Evolutionary conservation across 2,888 invertebrate species (phyloP).

Genomic region (Tribolium freemani): DNA sequence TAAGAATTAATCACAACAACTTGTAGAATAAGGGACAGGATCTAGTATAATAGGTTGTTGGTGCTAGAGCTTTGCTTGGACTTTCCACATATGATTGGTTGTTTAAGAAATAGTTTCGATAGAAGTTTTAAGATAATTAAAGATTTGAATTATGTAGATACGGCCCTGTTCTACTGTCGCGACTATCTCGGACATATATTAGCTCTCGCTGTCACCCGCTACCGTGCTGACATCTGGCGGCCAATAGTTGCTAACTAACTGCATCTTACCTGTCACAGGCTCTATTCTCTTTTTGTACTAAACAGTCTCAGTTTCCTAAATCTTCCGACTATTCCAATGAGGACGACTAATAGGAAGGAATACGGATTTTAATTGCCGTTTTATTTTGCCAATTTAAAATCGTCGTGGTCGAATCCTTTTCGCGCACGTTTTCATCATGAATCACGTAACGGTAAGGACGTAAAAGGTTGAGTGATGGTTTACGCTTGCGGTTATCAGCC

Average conservation of each 20-base stretch:
- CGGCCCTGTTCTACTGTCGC: constrained; percentile 54
- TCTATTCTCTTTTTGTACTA: constrained; percentile 44
- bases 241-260: constrained; percentile 65
- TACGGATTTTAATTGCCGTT: constrained; percentile 43
- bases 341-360: constrained; percentile 48
- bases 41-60: no score
- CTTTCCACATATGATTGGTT: neutral
- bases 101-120: neutral
- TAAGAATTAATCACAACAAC: no score
- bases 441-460: constrained; percentile 31
- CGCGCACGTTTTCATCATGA: constrained; percentile 10
- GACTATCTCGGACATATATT: constrained; percentile 61
- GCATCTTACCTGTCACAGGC: constrained; percentile 61
- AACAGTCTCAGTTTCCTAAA: constrained; percentile 54
- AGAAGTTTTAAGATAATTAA: neutral
- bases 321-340: constrained; percentile 50
- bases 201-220: constrained; percentile 65
- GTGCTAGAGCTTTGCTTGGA: neutral
- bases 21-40: no score
- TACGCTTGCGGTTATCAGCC: constrained; percentile 30
- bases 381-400: constrained; percentile 30
- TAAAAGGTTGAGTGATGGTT: constrained; percentile 21
- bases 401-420: neutral
- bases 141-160: constrained; percentile 15
- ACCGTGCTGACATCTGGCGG: constrained; percentile 66